Base-by-base conservation (phyloP, 2,888 invertebrate species). In the Drosophila antonietae region DNA sequence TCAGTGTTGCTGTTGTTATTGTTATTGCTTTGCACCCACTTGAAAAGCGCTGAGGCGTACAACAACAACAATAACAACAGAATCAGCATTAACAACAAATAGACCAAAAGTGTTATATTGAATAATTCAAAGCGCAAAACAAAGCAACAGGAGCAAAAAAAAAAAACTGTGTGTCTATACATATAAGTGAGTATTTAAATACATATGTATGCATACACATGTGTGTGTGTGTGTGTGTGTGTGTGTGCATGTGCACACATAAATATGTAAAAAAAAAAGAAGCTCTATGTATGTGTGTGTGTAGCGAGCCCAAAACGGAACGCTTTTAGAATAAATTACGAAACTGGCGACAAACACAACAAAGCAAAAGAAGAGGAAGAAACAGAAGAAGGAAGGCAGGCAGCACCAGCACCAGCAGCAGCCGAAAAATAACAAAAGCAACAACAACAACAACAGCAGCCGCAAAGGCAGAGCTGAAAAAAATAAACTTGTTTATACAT, bases 281-380 rank as follows among this genome's bases (percentile, higher is more conserved):
- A n/a, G 15, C 7, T 23, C 46, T 18, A 8, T 47, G 8, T 47
- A 2, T 69, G 55, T 67, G 51, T 68, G 47, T 73, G 70, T 82
- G 73, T 72, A 69, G 68, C 83, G 78, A 84, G 89, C 67, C 88
- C 73, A 87, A 85, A 89, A 84, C 82, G 88, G 83, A 87, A 87
- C 86, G 89, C 78, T 89, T 89, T 87, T 88, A 87, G 90, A 87
- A 87, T 87, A 89, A 87, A 89, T 87, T 87, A 87, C 87, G 89
- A 87, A 89, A 87, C 88, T 78, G 83, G 68, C 88, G 87, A 86
- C 87, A 86, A 88, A 76, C 78, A 73, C 72, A 75, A 76, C 86
- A 73, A 72, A 75, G 71, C 75, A 75, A 68, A 73, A 33, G 49
- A 51, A 33, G 49, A 51, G 33, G 49, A 51, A 35, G 33, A 51